Percentiles rank a stretch among this genome's conserved stretches.
Evolutionary conservation across 1,140 invertebrate genomes (phyloP).

Genomic region (Lucilia cuprina): DNA sequence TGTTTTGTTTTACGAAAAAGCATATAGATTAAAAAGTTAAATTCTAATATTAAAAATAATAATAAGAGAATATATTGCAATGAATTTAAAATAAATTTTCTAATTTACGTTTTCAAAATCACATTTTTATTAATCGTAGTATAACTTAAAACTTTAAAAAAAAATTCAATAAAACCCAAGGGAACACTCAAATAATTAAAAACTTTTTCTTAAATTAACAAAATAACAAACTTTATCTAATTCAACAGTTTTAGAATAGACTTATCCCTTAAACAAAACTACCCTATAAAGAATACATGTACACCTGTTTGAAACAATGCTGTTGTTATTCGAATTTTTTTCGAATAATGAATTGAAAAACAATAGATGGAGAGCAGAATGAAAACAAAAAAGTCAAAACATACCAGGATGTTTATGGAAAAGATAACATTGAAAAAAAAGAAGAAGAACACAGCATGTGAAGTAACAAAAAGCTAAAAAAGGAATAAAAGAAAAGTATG

Average conservation of each 20-base stretch:
- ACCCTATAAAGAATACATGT: background rate
- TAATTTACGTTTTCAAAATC: no score
- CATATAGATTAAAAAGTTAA: no score
- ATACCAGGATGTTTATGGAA: background rate
- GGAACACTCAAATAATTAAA: no score
- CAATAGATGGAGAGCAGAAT: background rate
- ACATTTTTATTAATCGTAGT: no score
- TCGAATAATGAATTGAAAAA: background rate
- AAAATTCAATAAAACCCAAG: no score
- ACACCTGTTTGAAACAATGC: background rate
- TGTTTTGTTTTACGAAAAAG: no score
- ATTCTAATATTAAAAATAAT: no score
- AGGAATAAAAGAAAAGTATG: background rate
- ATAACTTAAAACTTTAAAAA: no score
- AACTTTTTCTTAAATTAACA: no score
- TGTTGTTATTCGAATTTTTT: background rate
- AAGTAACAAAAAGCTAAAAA: background rate
- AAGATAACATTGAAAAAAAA: background rate
- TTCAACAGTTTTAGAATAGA: background rate
- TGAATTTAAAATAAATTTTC: no score
- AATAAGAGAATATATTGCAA: no score
- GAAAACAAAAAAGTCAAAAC: background rate
- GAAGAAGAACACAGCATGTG: background rate
- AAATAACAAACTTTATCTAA: background rate
- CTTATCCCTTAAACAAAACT: background rate